Base-by-base conservation (phyloP, 2,797 vertebrate species). In the Clarias laeviceps region DNA sequence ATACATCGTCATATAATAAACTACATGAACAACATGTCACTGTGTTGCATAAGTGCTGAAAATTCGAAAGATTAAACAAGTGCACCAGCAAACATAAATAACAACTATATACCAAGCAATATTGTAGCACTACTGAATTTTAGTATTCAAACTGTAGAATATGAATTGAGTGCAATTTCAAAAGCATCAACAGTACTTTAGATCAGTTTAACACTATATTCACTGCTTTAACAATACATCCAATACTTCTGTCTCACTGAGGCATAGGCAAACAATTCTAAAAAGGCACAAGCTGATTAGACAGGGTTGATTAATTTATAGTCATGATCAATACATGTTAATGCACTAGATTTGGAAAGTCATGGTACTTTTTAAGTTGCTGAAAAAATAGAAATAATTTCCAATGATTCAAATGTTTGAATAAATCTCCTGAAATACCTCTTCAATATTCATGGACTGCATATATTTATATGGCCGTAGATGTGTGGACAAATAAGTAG, bases 281-380 rank as follows among this genome's bases (percentile, higher is more conserved):
- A 88, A 89, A 90, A 90, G 89, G 89, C 89, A 90, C 89, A 89
- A 90, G 89, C 89, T 84, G 83, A 88, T 90, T 81, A 85, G 54
- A 90, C 82, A 72, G 69, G 79, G 80, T 85, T 8, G 34, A 85
- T 72, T 78, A 84, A 59, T 62, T 77, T 54, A 82, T 62, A 87
- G 74, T 62, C 61, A 83, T 64, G 74, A 87, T 18, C 27, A 59
- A 50, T 69, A 56, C 29, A 80, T 68, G 80, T 82, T 84, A 80
- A 82, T 61, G 61, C 24, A 59, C 37, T 27, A 37, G n/a, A 68
- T 85, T 76, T 80, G 85, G 68, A 84, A 79, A 74, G 62, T 18
- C 32, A 84, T 66, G 69, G 68, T 72, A 72, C 72, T 57, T 85
- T 76, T 68, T 22, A 82, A 14, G 59, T 82, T 86, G 68, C 61